These are phyloP conservation scores for Phocoena sinus DNA, from an alignment of 2,113 vertebrate genomes.

Conservation along the genomic window DNA sequence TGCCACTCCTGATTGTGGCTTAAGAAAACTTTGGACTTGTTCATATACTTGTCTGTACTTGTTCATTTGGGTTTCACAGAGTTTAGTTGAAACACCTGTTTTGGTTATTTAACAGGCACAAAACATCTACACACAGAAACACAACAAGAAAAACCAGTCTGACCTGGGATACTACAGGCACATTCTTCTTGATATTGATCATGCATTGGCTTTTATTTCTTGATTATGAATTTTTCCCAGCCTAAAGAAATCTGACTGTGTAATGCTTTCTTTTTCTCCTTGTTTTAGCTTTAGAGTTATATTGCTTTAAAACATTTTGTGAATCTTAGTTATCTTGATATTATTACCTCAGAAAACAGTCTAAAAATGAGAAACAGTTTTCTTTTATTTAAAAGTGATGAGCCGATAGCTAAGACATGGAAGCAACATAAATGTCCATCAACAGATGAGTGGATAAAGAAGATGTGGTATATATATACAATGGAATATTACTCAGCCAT, in stretches of 20 bases:
- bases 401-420: background rate
- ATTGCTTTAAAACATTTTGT: conserved; percentile 22
- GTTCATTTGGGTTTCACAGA: conserved; percentile 13
- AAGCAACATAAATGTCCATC: background rate
- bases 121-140: background rate
- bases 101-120: conserved; percentile 20
- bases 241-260: background rate
- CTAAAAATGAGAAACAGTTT: background rate
- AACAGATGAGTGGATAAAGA: background rate
- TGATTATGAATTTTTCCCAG: background rate
- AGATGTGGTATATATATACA: background rate
- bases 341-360: conserved; percentile 10
- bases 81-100: conserved; percentile 46
- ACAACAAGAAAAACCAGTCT: conserved; percentile 52
- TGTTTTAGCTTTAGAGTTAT: conserved; percentile 14
- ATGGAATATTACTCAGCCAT: background rate
- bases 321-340: background rate
- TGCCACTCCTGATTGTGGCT: background rate
- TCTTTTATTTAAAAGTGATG: background rate
- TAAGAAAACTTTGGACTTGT: background rate
- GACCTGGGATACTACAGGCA: background rate
- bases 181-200: background rate
- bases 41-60: conserved; percentile 38
- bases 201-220: conserved; percentile 25
- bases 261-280: background rate